These are phyloP conservation scores for Parascotia fuliginaria DNA, from an alignment of 2,888 invertebrate species.

Conservation along the genomic window DNA sequence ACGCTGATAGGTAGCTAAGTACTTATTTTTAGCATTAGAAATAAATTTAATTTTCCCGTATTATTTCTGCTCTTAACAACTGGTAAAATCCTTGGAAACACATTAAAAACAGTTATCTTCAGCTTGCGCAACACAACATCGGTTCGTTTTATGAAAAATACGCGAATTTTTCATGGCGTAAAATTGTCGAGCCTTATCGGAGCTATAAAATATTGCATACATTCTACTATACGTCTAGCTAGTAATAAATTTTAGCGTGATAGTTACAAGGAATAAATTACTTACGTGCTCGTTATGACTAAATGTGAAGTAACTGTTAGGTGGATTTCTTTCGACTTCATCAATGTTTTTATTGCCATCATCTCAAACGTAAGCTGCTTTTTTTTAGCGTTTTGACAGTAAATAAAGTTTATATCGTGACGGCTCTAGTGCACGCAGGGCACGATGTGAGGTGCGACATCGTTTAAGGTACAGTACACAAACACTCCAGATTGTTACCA, in stretches of 20 bases:
- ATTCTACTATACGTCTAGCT: slow-evolving; percentile 41
- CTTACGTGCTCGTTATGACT: slow-evolving; percentile 16
- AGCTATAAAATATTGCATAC: slow-evolving; percentile 64
- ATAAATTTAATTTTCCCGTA: not conserved
- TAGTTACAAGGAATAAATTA: slow-evolving; percentile 30
- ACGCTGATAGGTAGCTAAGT: not conserved
- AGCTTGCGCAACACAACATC: slow-evolving; percentile 37
- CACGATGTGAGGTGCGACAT: no score
- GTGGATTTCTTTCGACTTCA: slow-evolving; percentile 6
- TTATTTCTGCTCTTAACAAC: slow-evolving; percentile 3
- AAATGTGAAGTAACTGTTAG: slow-evolving; percentile 8
- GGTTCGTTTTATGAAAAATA: slow-evolving; percentile 45
- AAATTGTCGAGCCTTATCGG: slow-evolving; percentile 77
- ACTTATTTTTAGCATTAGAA: no score
- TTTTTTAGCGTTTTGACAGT: no score
- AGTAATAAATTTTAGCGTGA: slow-evolving; percentile 53
- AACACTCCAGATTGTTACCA: no score
- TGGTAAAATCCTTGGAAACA: slow-evolving; percentile 11
- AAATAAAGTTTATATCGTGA: no score
- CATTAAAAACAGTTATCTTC: slow-evolving; percentile 21
- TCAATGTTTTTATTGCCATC: not conserved
- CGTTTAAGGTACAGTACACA: no score
- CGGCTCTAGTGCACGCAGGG: no score
- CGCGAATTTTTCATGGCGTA: slow-evolving; percentile 66
- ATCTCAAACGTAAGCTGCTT: no score